Evolutionary conservation across 2,113 vertebrate species (phyloP), one percentile per base, ranked within the genome.

Genomic region (Aldabrachelys gigantea): DNA sequence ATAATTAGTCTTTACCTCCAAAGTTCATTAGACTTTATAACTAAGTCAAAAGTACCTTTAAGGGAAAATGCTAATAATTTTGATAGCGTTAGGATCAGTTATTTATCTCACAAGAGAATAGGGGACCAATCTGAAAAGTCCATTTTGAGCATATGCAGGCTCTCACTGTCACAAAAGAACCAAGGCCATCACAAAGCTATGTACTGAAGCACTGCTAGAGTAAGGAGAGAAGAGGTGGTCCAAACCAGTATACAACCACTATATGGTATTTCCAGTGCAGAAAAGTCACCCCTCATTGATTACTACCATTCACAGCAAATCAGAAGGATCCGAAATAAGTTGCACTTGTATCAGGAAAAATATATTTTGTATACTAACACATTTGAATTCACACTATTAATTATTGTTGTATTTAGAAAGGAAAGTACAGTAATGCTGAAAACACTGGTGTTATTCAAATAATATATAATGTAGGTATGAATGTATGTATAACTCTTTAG

Each of bases 11-110:
- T 69, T 69, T 69, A 69, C 35, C 35, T 69, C 31, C 16, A n/a
- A 69, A n/a, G 62, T n/a, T 35, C 62, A 17, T n/a, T 69, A n/a
- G 35, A 69, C 3, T 69, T 62, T 35, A 19, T 69, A n/a, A 44
- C 59, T 47, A 93, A 96, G 80, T 6, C 10, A 53, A 96, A 85
- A 78, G 49, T 38, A 91, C 22, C 91, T 87, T 85, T 25, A 57
- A 93, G 38, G 82, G 81, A 83, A 92, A 96, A 96, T 80, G 96
- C 27, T n/a, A 93, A 85, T 82, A 82, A 65, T 94, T 94, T 79
- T 86, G 31, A 89, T 96, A 94, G 29, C 38, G n/a, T 47, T 82
- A n/a, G 31, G 35, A 69, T n/a, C 35, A 35, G 84, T 82, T 90
- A 59, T 81, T 91, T 94, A n/a, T 96, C 90, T 59, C 84, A 84